A percentile compares a stretch with the other conserved stretches of the same genome.
These are phyloP conservation scores for Leucosticte australis DNA, from an alignment of 2,113 vertebrate species.

Conservation along the genomic window DNA sequence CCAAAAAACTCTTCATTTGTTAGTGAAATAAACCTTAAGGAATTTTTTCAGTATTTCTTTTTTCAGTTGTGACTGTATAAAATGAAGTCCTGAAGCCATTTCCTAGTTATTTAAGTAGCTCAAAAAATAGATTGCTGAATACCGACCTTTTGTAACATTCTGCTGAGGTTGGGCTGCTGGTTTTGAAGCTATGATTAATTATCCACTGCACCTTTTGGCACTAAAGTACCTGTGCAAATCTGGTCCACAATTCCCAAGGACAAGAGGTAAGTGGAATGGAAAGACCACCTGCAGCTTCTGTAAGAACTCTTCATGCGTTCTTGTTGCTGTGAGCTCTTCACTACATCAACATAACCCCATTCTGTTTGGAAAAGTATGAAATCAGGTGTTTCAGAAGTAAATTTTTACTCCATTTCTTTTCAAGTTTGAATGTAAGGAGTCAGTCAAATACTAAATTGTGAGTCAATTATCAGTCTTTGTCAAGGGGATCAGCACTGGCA, in stretches of 20 bases:
- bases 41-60: not conserved
- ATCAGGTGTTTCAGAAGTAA: not conserved
- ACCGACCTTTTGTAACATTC: not conserved
- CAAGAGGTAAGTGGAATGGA: not conserved
- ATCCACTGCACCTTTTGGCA: not conserved
- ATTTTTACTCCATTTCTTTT: not conserved
- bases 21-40: not conserved
- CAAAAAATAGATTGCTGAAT: not conserved
- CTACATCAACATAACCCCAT: not conserved
- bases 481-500: not conserved
- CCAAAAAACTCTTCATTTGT: not conserved
- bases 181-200: not conserved
- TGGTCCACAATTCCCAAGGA: not conserved
- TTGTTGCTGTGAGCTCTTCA: not conserved
- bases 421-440: not conserved
- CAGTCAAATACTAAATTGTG: not conserved
- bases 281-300: not conserved
- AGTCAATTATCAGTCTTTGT: not conserved
- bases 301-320: not conserved
- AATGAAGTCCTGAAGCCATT: not conserved
- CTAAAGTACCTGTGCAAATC: not conserved
- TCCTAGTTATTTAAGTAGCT: not conserved
- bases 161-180: not conserved
- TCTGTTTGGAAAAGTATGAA: not conserved
- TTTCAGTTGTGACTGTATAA: not conserved